Evolutionary conservation across 2,113 vertebrate species (phyloP).

Genomic region (Cyprinodon tularosa): DNA sequence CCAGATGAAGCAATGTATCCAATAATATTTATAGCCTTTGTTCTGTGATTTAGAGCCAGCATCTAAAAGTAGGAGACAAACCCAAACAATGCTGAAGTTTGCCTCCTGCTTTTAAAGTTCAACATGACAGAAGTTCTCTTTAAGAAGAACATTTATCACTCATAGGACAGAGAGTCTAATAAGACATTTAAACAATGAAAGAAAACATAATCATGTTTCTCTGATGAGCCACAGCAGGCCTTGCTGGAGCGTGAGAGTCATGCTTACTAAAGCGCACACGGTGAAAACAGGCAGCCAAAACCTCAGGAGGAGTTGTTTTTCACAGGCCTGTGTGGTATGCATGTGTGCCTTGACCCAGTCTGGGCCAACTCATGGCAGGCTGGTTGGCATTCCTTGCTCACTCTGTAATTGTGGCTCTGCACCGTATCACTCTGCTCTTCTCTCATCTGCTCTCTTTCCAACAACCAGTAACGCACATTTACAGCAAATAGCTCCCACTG

Average conservation of each 20-base stretch:
- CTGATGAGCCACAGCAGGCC: slow-evolving; percentile 6
- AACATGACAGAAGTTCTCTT: slow-evolving; percentile 7
- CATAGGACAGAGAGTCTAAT: slow-evolving; percentile 3
- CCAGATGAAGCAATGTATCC: slow-evolving; percentile 66
- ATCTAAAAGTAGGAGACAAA: slow-evolving; percentile 49
- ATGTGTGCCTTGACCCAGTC: slow-evolving; percentile 55
- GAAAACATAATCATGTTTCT: slow-evolving; percentile 10
- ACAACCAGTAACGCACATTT: not conserved
- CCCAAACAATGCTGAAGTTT: slow-evolving; percentile 40
- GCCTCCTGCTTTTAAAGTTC: not conserved
- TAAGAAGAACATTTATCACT: slow-evolving; percentile 16
- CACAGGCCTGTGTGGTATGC: slow-evolving; percentile 74
- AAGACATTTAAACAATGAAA: slow-evolving; percentile 10
- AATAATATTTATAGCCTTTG: slow-evolving; percentile 65
- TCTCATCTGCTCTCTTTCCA: slow-evolving; percentile 26
- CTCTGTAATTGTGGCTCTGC: slow-evolving; percentile 74
- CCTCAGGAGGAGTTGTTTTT: slow-evolving; percentile 72
- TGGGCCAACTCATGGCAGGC: slow-evolving; percentile 72
- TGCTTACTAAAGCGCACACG: slow-evolving; percentile 33
- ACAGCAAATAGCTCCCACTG: slow-evolving; percentile 13
- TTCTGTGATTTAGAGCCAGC: slow-evolving; percentile 30
- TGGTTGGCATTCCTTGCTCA: slow-evolving; percentile 75
- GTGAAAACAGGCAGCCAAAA: slow-evolving; percentile 36
- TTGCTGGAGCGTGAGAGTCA: slow-evolving; percentile 20
- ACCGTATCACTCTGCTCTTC: slow-evolving; percentile 54